Evolutionary conservation across 2,888 invertebrate genomes (phyloP).

Genomic region (Cataglyphis rosenhaueri): DNA sequence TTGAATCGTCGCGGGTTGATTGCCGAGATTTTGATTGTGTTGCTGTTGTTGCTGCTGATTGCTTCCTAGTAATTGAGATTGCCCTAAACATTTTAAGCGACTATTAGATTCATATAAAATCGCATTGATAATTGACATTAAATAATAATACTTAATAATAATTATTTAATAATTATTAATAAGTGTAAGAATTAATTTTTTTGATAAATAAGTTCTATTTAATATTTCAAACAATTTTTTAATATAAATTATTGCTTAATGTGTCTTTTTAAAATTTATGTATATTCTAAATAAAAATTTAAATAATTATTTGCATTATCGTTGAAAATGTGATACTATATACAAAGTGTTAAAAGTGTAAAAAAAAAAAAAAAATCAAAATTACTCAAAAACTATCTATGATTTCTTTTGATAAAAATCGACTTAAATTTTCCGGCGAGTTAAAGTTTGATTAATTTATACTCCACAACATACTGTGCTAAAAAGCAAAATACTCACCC

Average conservation of each 20-base stretch:
- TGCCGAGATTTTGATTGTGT: constrained; percentile 75
- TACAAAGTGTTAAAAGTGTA: neutral
- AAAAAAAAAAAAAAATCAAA: neutral
- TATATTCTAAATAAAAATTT: neutral
- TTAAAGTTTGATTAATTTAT: neutral
- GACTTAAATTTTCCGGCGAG: neutral
- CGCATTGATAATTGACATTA: too few relatives aligned
- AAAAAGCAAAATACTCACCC: constrained; percentile 71
- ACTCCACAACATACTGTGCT: neutral
- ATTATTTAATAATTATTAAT: too few relatives aligned
- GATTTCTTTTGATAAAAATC: neutral
- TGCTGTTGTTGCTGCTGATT: constrained; percentile 75
- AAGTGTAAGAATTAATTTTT: neutral
- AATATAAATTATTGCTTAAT: neutral
- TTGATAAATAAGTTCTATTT: neutral
- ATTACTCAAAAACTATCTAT: neutral
- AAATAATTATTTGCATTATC: neutral
- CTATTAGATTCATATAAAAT: constrained; percentile 9
- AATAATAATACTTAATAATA: too few relatives aligned
- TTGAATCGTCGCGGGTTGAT: constrained; percentile 68
- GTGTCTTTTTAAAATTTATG: neutral
- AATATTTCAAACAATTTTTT: neutral
- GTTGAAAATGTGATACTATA: neutral
- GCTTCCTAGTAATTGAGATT: constrained; percentile 73
- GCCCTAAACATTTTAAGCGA: constrained; percentile 56